Evolutionary conservation across 2,113 vertebrate species (phyloP).

Genomic region (Phoenicopterus ruber): DNA sequence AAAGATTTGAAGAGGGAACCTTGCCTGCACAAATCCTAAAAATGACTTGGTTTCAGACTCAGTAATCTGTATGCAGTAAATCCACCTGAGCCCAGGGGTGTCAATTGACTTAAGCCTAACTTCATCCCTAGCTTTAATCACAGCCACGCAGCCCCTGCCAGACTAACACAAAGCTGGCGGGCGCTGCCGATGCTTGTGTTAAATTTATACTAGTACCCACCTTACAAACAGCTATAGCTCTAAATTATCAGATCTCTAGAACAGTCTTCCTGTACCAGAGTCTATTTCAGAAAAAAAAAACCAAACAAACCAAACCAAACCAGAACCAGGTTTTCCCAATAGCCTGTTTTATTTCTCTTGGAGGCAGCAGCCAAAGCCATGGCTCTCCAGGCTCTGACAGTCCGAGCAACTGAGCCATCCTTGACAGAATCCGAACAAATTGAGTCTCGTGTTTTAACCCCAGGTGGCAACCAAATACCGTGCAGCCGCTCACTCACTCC

Average conservation of each 20-base stretch:
- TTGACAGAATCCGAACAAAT: not conserved
- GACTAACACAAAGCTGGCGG: not conserved
- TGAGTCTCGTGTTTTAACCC: too few relatives aligned
- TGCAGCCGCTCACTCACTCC: too few relatives aligned
- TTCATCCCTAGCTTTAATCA: not conserved
- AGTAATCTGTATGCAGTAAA: not conserved
- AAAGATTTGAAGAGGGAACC: not conserved
- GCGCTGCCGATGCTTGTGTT: not conserved
- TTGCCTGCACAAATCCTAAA: not conserved
- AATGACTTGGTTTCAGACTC: not conserved
- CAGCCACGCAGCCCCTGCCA: not conserved
- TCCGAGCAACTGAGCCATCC: not conserved
- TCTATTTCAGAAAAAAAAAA: not conserved
- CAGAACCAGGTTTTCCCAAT: not conserved
- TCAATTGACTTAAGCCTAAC: not conserved
- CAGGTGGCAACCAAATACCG: too few relatives aligned
- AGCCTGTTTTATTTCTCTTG: not conserved
- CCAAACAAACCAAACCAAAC: not conserved
- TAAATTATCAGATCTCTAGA: not conserved
- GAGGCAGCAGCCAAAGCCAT: not conserved
- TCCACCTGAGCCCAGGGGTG: not conserved
- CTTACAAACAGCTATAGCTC: not conserved
- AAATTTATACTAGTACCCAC: not conserved
- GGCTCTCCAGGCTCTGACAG: not conserved
- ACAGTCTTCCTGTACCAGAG: not conserved